Evolutionary conservation across 1,140 invertebrate genomes (phyloP), one percentile per base, ranked within the genome.

Genomic region (Polypedilum pembai): DNA sequence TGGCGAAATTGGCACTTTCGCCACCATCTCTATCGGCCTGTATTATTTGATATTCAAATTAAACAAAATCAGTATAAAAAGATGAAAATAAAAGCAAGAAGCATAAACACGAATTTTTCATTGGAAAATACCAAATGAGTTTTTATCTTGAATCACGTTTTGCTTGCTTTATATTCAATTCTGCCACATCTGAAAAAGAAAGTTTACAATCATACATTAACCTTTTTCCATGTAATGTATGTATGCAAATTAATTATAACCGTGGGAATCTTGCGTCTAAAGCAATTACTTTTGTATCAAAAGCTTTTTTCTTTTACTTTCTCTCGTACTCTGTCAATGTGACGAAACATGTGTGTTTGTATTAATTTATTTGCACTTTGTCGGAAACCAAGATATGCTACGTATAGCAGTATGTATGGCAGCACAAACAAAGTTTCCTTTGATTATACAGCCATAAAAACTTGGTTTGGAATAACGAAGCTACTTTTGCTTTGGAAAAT

Each of bases 241-340:
- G 45, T n/a, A 56, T n/a, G 15, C 45, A 56, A 56, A 56, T 56
- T 56, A 56, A 56, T 56, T 56, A 56, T 56, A 56, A 56, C 45
- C 45, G n/a, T n/a, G 12, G 45, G 45, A 5, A 33, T 33, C 5
- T 33, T 12, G 45, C 45, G 45, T 56, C n/a, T n/a, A 56, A 56
- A 56, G 45, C 45, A 56, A 56, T 56, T 56, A 56, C 45, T 56
- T 56, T 56, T 56, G 45, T 3, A 56, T 56, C 45, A 56, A 56
- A 15, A 56, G 15, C 45, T 56, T 56, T 15, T 56, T 56, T n/a
- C 45, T n/a, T 56, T 45, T 15, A 3, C 5, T 33, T 33, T 33
- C 24, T n/a, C 24, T 33, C 24, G 24, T 33, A 3, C 24, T 33
- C 24, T 33, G 24, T 33, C 24, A 33, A 33, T 33, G 24, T 3